Evolutionary conservation across 2,888 invertebrate genomes (phyloP).

Genomic region (Nemotelus pantherinus): DNA sequence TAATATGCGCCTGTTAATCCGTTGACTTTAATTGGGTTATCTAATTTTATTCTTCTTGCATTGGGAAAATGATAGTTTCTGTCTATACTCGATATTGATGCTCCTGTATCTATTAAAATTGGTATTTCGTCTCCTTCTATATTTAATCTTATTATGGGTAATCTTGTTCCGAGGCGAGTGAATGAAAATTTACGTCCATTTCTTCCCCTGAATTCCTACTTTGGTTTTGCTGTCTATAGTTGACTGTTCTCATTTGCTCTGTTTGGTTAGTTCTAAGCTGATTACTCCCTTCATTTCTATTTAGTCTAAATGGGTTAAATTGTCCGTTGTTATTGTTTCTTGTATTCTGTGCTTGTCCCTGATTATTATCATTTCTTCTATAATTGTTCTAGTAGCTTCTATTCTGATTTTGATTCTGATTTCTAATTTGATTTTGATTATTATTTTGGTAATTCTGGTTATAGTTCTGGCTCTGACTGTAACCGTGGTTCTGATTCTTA

Average conservation of each 20-base stretch:
- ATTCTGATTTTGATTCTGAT: conserved; percentile 7
- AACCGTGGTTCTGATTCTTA: no score
- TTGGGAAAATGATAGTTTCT: not conserved
- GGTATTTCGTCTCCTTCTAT: not conserved
- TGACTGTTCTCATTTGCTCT: no score
- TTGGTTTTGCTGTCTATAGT: no score
- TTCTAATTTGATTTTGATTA: not conserved
- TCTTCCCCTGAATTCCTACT: not conserved
- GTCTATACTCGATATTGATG: conserved; percentile 15
- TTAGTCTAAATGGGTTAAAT: no score
- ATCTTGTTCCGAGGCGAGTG: conserved; percentile 27
- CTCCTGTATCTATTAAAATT: conserved; percentile 24
- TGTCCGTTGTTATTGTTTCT: no score
- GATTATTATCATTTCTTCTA: not conserved
- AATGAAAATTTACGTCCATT: conserved; percentile 27
- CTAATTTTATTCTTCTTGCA: no score
- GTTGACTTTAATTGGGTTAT: no score
- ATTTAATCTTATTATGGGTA: conserved; percentile 17
- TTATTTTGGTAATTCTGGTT: not conserved
- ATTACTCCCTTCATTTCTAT: no score
- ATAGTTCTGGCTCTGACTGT: not conserved
- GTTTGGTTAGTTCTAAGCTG: no score
- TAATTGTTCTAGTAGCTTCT: not conserved
- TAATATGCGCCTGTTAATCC: not conserved
- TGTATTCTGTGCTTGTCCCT: no score